phyloP scores from a whole-genome alignment of 1,140 invertebrate genomes.

The Ceratitis capitata region DNA sequence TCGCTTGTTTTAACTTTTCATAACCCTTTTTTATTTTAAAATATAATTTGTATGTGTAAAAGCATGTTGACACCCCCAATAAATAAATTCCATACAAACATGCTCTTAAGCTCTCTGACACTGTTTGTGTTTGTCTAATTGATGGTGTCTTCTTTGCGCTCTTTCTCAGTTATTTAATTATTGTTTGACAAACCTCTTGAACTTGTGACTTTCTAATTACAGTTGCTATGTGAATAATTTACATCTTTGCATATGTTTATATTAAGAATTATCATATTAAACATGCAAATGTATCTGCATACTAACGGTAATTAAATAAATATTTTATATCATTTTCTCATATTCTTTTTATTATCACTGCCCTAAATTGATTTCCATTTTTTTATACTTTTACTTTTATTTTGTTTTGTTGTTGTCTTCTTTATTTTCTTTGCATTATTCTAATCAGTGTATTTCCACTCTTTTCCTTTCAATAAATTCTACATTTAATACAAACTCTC shows the following conservation, averaged over 20 bases:
- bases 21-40: background rate
- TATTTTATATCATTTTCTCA: background rate
- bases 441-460: background rate
- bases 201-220: background rate
- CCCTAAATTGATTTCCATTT: background rate
- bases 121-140: background rate
- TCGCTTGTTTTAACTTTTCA: background rate
- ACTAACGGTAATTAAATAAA: background rate
- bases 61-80: background rate
- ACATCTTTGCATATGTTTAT: no score
- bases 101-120: background rate
- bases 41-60: background rate
- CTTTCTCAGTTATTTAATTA: background rate
- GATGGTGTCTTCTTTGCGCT: background rate
- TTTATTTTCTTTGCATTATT: slow-evolving; percentile 32
- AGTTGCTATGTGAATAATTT: background rate
- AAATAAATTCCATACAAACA: background rate
- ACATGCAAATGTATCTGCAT: background rate
- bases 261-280: no score
- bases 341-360: background rate
- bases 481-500: no score
- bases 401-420: background rate
- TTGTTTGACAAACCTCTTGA: background rate
- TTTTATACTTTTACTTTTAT: background rate
- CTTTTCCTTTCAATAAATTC: background rate